Evolutionary conservation across 2,888 invertebrate genomes (phyloP), one percentile per base, ranked within the genome.

Genomic region (Synanthedon formicaeformis): DNA sequence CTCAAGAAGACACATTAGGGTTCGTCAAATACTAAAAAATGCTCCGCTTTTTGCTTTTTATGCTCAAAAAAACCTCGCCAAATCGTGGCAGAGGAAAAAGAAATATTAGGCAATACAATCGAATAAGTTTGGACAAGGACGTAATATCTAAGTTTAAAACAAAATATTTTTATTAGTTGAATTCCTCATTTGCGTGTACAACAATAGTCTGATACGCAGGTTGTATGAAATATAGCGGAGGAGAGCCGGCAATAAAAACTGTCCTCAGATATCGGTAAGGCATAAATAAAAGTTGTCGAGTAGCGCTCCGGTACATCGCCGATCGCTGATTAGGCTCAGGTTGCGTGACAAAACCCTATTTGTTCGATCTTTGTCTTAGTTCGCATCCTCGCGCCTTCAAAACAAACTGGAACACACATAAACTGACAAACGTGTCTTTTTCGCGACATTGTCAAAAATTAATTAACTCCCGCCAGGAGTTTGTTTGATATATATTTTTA

Each of bases 341-440:
- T 87, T 67, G 86, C 86, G 86, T 87, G 86, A 84, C 86, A 75
- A 80, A 80, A 65, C 73, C 72, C 85, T 85, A 86, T 87, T 87
- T 84, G 86, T 84, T 76, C 73, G 78, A 82, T 83, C 81, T 82
- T 84, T 85, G 85, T 85, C 81, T 81, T 69, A 63, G 62, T 58
- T 75, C 71, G 79, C 78, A 78, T 78, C 79, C 78, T 75, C 72
- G 71, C 76, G 64, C 75, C 75, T 78, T 81, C 78, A 73, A 70
- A 73, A 76, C 69, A 65, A 66, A 69, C 66, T 58, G 71, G 75
- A 73, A 74, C 78, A 78, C 78, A 79, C 78, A 78, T 71, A 73
- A 69, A 70, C 69, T 50, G 52, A 55, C 55, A 41, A 50, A 40
- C 27, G 11, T 51, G 52, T 49, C 18, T 52, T 40, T 45, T 53